These are phyloP conservation scores for Tigriopus japonicus DNA, from an alignment of 1,140 invertebrate species.

Conservation along the genomic window DNA sequence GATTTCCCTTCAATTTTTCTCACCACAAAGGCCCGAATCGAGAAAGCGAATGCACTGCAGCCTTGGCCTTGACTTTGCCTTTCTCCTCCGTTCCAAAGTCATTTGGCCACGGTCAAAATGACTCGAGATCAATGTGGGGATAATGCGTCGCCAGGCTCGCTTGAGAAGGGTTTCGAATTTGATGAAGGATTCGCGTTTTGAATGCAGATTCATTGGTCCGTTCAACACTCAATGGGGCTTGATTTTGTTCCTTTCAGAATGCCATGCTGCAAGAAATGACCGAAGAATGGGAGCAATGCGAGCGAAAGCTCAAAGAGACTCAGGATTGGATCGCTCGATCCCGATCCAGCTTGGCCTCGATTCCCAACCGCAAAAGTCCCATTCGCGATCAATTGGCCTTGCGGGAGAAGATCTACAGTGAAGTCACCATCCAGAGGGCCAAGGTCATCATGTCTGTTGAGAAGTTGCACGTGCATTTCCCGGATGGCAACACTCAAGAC, in stretches of 20 bases:
- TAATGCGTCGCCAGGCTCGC: no score
- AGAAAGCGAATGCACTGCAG: no score
- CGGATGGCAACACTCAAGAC: slow-evolving; percentile 55
- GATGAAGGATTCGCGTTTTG: no score
- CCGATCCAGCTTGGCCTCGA: slow-evolving; percentile 48
- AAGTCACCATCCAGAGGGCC: slow-evolving; percentile 69
- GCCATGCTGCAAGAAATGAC: slow-evolving; percentile 69
- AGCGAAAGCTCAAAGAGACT: slow-evolving; percentile 76
- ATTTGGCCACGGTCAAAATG: no score
- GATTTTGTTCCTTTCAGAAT: slow-evolving; percentile 21
- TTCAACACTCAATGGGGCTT: background rate
- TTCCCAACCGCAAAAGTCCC: slow-evolving; percentile 61
- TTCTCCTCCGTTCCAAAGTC: no score
- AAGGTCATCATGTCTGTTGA: slow-evolving; percentile 79
- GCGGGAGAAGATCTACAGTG: slow-evolving; percentile 64
- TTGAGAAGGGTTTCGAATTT: no score
- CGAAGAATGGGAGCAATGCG: slow-evolving; percentile 89
- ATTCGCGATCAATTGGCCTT: slow-evolving; percentile 60
- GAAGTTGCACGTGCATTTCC: slow-evolving; percentile 75
- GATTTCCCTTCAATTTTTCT: no score
- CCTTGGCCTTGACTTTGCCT: no score
- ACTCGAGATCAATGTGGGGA: no score
- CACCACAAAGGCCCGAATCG: no score
- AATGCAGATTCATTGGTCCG: no score
- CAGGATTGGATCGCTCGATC: slow-evolving; percentile 72